Base-by-base conservation (phyloP, 92 coral and sea anemone genomes). In the Parazoanthus swiftii region DNA sequence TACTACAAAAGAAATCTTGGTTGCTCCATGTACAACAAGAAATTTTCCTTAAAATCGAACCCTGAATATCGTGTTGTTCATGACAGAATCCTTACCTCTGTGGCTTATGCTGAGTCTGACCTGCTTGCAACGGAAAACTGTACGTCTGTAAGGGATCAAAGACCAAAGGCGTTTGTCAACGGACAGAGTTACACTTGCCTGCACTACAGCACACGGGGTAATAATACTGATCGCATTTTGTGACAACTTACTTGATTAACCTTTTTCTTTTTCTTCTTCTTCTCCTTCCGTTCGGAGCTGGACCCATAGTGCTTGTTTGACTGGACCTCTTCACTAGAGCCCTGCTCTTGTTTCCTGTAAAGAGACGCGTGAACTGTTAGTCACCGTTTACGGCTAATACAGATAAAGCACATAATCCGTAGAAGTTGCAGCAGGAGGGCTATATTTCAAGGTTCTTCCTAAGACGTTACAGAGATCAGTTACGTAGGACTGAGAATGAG, bases 241-340 rank as follows among this genome's bases (percentile, higher is more conserved):
- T 13, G 2, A 43, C 1, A 25, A 25, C 58, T 88, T 79, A 91
- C 94, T 88, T 92, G 93, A 50, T 90, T 91, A 79, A 90, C 83
- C 72, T 89, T 91, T 89, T 93, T 95, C 93, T 95, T 95, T 89
- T 95, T 95, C 90, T 88, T 95, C 85, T 89, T 93, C 70, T 93
- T 93, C 85, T 89, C 90, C 88, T 89, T 84, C 38, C 87, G 87
- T 44, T 84, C 87, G 8, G 89, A 51, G 89, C 92, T 88, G 81
- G 89, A 29, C 74, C 86, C 39, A 79, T 33, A 51, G 56, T 77
- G 63, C 86, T 89, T 80, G 91, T 46, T 71, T 66, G 44, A 89
- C n/a, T 93, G 93, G 46, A 43, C 91, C 80, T 93, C 96, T 68
- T 93, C 96, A 13, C 93, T 77, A 10, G 86, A 51, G n/a, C 85